Percentiles rank a stretch among this genome's conserved stretches.
These are phyloP conservation scores for Eciton burchellii DNA, from an alignment of 1,140 invertebrate species.

Conservation along the genomic window DNA sequence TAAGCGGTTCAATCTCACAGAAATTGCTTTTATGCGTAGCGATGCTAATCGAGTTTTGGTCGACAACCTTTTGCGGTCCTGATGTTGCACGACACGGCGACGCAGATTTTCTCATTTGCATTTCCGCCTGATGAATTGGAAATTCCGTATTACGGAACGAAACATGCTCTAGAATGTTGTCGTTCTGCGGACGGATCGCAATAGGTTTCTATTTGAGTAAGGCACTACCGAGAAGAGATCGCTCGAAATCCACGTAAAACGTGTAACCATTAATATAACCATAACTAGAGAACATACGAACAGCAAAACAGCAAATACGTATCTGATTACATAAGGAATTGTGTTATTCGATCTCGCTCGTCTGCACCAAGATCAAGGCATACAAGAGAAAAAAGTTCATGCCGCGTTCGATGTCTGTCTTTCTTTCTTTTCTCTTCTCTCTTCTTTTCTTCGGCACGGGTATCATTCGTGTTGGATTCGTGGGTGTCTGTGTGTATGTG, in stretches of 20 bases:
- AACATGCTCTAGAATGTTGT: conserved; percentile 9
- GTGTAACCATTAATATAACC: conserved; percentile 38
- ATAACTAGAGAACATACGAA: conserved; percentile 44
- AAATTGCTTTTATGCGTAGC: conserved; percentile 43
- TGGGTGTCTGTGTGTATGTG: conserved; percentile 49
- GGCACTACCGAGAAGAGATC: conserved; percentile 26
- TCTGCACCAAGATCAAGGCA: neutral
- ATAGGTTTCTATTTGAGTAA: conserved; percentile 47
- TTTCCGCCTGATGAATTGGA: conserved; percentile 19
- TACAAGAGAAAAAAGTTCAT: conserved; percentile 48
- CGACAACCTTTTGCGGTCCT: conserved; percentile 51
- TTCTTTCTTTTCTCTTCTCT: neutral
- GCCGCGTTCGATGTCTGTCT: neutral
- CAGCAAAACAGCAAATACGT: conserved; percentile 52
- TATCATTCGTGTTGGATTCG: conserved; percentile 55
- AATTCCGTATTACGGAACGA: neutral
- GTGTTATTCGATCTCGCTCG: neutral
- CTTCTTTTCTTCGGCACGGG: neutral
- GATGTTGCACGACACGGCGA: conserved; percentile 13
- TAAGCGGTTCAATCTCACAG: conserved; percentile 44
- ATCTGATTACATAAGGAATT: conserved; percentile 49
- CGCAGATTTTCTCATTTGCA: conserved; percentile 21
- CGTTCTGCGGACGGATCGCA: conserved; percentile 27
- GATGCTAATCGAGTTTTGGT: conserved; percentile 37
- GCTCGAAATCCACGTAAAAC: conserved; percentile 23